A percentile compares a stretch with the other conserved stretches of the same genome.
Evolutionary conservation across 2,113 vertebrate species (phyloP).

Genomic region (Tangachromis dhanisi): DNA sequence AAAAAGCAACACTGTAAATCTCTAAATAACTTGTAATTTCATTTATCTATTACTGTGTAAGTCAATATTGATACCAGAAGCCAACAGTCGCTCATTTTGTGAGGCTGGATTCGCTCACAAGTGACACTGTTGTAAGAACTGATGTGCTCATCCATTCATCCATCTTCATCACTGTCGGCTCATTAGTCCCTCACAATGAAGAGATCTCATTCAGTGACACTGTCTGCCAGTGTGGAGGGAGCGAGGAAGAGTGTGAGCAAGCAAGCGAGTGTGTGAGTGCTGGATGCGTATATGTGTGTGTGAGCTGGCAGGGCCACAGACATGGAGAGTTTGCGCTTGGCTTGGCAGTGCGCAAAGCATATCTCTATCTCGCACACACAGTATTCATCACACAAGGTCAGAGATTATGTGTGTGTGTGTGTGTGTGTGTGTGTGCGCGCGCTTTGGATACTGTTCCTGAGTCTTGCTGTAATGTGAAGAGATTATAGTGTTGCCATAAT

Average conservation of each 20-base stretch:
- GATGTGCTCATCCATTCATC: neutral
- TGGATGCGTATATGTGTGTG: neutral
- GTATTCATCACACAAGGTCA: constrained; percentile 8
- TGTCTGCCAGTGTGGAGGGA: neutral
- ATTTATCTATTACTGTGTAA: neutral
- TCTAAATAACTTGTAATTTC: neutral
- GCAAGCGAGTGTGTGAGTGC: neutral
- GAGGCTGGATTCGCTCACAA: neutral
- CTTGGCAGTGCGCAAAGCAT: constrained; percentile 13
- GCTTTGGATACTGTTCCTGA: constrained; percentile 14
- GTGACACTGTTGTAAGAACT: neutral
- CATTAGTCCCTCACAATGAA: neutral
- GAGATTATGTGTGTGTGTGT: neutral
- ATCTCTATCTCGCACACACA: constrained; percentile 22
- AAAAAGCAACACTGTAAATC: neutral
- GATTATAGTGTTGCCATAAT: constrained; percentile 50
- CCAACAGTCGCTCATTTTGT: neutral
- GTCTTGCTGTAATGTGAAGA: constrained; percentile 38
- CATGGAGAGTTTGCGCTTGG: constrained; percentile 3
- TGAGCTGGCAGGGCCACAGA: constrained; percentile 22
- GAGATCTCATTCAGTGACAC: constrained; percentile 2
- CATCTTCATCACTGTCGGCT: neutral
- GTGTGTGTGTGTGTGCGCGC: neutral
- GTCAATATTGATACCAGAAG: neutral
- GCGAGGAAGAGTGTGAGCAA: neutral